A percentile compares a stretch with the other conserved stretches of the same genome.
Evolutionary conservation across 2,797 vertebrate species (phyloP).

Genomic region (Platalea minor): DNA sequence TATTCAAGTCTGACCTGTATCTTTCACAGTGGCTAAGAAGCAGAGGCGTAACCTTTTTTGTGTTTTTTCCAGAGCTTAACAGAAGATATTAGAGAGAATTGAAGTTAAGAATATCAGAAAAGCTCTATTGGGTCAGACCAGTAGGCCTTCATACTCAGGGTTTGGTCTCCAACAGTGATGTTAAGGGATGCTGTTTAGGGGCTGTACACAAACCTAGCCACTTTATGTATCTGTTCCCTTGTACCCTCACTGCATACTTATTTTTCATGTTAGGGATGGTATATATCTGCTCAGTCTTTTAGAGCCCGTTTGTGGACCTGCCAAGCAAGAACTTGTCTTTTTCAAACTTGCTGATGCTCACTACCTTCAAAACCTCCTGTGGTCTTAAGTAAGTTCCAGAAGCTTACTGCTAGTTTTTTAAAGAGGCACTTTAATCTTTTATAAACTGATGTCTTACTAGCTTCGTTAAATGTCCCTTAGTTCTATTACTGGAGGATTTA

Average conservation of each 20-base stretch:
- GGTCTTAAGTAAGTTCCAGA: background rate
- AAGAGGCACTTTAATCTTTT: background rate
- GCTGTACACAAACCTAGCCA: background rate
- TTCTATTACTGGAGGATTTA: background rate
- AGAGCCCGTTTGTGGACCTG: background rate
- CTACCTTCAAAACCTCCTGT: background rate
- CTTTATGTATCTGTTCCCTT: background rate
- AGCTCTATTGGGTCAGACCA: background rate
- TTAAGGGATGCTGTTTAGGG: background rate
- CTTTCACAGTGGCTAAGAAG: background rate
- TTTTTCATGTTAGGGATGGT: background rate
- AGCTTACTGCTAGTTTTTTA: background rate
- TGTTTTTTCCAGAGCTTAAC: background rate
- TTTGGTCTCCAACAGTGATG: fast-evolving
- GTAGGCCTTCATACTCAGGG: background rate
- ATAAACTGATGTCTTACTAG: background rate
- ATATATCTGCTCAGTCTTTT: background rate
- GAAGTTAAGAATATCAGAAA: background rate
- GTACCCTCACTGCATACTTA: background rate
- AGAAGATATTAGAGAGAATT: background rate
- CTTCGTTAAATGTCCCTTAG: background rate
- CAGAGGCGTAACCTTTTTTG: background rate
- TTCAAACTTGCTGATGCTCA: background rate
- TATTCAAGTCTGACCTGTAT: background rate
- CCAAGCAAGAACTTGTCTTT: background rate